Base-by-base conservation (phyloP, 1,140 invertebrate species). In the Drosophila mayri region DNA sequence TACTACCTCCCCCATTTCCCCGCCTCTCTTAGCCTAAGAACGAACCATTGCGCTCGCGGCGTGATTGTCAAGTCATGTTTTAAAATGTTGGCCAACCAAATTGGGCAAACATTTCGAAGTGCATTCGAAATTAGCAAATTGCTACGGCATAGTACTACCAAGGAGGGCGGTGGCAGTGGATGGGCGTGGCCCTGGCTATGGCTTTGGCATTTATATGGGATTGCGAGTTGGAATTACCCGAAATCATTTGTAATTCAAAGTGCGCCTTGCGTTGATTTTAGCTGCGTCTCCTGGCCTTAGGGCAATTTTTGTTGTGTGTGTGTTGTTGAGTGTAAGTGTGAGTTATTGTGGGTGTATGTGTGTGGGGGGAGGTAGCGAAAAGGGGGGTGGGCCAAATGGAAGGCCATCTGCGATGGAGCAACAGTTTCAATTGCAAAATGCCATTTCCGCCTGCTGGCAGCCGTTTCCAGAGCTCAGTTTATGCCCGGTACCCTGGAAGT, bases 31-130 rank as follows among this genome's bases (percentile, higher is more conserved):
- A 32, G 30, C 55, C 41, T 22, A 16, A 9, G 22, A 30, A 30
- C 28, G 28, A 47, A 30, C 30, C 37, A 43, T 40, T 52, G 16
- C 28, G 49, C 62, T 62, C 81, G 63, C 60, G 81, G 84, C 84
- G 77, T 88, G 84, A 77, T 87, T 87, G 76, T 88, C 84, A 87
- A 87, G 80, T 88, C 84, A 88, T 83, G 84, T 87, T 87, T 87
- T 76, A 84, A 88, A 87, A 88, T 84, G 80, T 88, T 87, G 76
- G 76, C 84, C 84, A 88, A 87, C 80, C 84, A 87, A 87, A 88
- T 87, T 87, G 84, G 84, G 77, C 84, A 87, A 87, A 87, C 84
- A 87, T 87, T 88, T 88, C 78, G 65, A 83, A 73, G 65, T 77
- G 75, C 79, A 82, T 82, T 86, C 78, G 78, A 86, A 86, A 86